These are phyloP conservation scores for Peromyscus aztecus DNA, from an alignment of 2,797 vertebrate species.

Conservation along the genomic window DNA sequence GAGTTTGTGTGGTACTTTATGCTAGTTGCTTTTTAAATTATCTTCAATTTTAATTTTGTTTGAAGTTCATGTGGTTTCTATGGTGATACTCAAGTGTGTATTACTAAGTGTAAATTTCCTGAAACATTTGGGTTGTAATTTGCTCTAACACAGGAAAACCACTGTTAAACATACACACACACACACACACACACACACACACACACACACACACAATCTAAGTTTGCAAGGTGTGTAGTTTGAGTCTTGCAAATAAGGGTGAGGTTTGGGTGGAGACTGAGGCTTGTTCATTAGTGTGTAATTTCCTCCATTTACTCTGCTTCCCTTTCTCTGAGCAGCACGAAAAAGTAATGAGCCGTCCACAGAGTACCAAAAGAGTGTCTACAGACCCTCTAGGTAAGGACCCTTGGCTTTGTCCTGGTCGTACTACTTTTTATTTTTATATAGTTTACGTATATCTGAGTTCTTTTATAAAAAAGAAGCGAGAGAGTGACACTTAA, in stretches of 20 bases:
- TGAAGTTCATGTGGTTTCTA: neutral
- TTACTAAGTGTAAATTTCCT: slow-evolving; percentile 43
- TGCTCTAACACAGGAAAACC: slow-evolving; percentile 32
- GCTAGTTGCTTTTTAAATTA: neutral
- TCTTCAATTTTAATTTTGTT: slow-evolving; percentile 50
- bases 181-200: neutral
- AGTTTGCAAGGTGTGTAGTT: neutral
- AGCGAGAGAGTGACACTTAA: neutral
- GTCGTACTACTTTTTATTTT: neutral
- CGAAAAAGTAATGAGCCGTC: slow-evolving; percentile 87
- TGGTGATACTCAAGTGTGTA: neutral
- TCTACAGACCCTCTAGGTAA: slow-evolving; percentile 89
- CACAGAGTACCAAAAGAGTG: slow-evolving; percentile 84
- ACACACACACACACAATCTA: neutral
- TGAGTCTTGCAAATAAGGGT: neutral
- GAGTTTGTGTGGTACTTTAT: neutral
- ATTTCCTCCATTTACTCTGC: slow-evolving; percentile 54
- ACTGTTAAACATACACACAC: neutral
- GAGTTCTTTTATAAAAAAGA: neutral
- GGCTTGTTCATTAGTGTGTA: slow-evolving; percentile 12
- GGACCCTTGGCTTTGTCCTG: slow-evolving; percentile 27
- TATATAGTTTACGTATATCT: neutral
- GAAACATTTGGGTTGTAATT: slow-evolving; percentile 16
- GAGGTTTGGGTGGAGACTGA: neutral
- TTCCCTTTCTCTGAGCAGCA: slow-evolving; percentile 86